Evolutionary conservation across 2,113 vertebrate genomes (phyloP).

Genomic region (Oncorhynchus masou): DNA sequence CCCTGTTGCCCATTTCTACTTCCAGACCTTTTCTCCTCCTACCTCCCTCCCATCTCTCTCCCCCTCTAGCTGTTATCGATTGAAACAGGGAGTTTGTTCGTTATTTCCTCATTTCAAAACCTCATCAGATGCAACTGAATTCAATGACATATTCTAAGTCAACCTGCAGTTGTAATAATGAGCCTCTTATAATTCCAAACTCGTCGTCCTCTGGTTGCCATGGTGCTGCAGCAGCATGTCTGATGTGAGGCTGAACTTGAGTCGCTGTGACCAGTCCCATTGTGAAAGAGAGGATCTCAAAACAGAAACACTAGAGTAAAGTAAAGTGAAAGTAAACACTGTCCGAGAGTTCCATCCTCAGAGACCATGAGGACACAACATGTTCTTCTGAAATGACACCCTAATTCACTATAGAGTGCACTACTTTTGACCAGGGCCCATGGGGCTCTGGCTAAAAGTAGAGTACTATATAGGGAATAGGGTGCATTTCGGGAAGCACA

Average conservation of each 20-base stretch:
- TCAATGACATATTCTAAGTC: background rate
- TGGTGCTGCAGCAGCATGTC: conserved; percentile 23
- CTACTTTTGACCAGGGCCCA: too few relatives aligned
- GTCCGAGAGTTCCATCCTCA: background rate
- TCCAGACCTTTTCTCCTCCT: conserved; percentile 42
- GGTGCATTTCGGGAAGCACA: too few relatives aligned
- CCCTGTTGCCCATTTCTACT: conserved; percentile 66
- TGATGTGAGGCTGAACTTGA: conserved; percentile 13
- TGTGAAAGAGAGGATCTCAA: conserved; percentile 20
- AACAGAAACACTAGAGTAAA: conserved; percentile 18
- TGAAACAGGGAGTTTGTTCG: background rate
- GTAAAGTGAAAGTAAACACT: background rate
- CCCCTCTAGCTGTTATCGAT: conserved; percentile 6
- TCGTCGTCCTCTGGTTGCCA: conserved; percentile 26
- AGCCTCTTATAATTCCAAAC: background rate
- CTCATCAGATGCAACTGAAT: conserved; percentile 17
- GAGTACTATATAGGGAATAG: too few relatives aligned
- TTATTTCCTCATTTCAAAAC: background rate
- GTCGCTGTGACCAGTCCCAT: conserved; percentile 19
- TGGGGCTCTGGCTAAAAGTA: too few relatives aligned
- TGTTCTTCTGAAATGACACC: background rate
- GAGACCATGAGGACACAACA: background rate
- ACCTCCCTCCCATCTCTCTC: conserved; percentile 41
- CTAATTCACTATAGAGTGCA: background rate
- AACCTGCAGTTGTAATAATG: background rate